Evolutionary conservation across 1,140 invertebrate genomes (phyloP).

Genomic region (Zaprionus gabonicus): DNA sequence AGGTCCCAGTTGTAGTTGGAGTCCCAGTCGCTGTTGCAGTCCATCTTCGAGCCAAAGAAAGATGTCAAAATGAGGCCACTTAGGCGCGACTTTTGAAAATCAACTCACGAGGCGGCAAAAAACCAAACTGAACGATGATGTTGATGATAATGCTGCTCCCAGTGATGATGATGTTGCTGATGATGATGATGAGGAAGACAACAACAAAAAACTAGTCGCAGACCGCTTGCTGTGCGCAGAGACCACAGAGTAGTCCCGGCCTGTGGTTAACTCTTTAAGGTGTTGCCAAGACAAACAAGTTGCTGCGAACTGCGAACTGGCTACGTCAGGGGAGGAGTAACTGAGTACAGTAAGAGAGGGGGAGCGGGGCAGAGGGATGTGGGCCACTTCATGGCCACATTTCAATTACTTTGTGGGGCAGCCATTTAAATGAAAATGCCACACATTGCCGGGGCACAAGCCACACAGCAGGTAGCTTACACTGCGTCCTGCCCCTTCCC

Average conservation of each 20-base stretch:
- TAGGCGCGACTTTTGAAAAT: conserved; percentile 76
- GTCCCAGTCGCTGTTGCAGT: background rate
- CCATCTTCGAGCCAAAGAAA: conserved; percentile 39
- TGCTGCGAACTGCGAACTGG: conserved; percentile 2
- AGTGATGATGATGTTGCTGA: conserved; percentile 16
- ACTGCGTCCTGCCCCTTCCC: conserved; percentile 1
- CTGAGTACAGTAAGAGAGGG: background rate
- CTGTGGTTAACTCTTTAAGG: conserved; percentile 73
- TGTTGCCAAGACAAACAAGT: conserved; percentile 80
- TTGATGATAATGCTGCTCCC: conserved; percentile 29
- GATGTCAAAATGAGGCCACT: conserved; percentile 81
- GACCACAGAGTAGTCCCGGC: conserved; percentile 35
- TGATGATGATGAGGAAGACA: conserved; percentile 11
- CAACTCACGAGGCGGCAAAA: conserved; percentile 61
- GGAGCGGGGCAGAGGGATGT: background rate
- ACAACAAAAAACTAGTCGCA: conserved; percentile 48
- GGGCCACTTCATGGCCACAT: conserved; percentile 63
- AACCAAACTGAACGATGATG: conserved; percentile 32
- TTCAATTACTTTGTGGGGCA: conserved; percentile 79
- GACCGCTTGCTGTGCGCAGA: conserved; percentile 66
- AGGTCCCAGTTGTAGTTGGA: conserved; percentile 10
- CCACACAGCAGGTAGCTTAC: conserved; percentile 49
- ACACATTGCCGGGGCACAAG: conserved; percentile 73
- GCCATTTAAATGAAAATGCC: conserved; percentile 81
- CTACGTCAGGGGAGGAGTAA: background rate